These are phyloP conservation scores for Equus przewalskii DNA, from an alignment of 2,113 vertebrate species.

Conservation along the genomic window DNA sequence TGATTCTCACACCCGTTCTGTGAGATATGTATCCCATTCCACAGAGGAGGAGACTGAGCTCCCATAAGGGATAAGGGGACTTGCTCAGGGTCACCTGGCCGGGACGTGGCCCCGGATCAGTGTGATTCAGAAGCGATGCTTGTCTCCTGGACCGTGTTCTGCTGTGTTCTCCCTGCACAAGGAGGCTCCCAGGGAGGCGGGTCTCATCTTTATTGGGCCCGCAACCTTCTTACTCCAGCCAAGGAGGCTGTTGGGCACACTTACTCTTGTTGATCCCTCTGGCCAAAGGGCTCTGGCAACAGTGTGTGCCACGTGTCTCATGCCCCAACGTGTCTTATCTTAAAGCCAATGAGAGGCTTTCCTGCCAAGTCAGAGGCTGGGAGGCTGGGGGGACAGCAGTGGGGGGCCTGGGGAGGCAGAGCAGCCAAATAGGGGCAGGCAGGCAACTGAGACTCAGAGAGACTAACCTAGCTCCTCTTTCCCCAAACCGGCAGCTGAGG, in stretches of 20 bases:
- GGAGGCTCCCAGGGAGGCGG: neutral
- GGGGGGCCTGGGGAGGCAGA: neutral
- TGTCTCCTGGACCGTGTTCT: neutral
- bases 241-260: neutral
- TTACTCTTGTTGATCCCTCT: neutral
- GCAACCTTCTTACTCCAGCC: neutral
- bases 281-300: neutral
- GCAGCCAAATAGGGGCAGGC: neutral
- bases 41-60: constrained; percentile 46
- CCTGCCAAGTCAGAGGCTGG: neutral
- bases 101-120: neutral
- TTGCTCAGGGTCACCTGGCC: neutral
- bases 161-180: neutral
- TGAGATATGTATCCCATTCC: neutral
- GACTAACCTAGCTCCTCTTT: neutral
- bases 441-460: neutral
- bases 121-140: neutral
- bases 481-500: neutral
- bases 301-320: neutral
- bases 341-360: neutral
- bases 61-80: neutral
- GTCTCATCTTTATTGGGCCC: neutral
- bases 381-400: neutral
- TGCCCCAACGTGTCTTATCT: neutral
- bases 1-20: neutral